Evolutionary conservation across 2,888 invertebrate species (phyloP), one percentile per base, ranked within the genome.

Genomic region (Polylopha cassiicola): DNA sequence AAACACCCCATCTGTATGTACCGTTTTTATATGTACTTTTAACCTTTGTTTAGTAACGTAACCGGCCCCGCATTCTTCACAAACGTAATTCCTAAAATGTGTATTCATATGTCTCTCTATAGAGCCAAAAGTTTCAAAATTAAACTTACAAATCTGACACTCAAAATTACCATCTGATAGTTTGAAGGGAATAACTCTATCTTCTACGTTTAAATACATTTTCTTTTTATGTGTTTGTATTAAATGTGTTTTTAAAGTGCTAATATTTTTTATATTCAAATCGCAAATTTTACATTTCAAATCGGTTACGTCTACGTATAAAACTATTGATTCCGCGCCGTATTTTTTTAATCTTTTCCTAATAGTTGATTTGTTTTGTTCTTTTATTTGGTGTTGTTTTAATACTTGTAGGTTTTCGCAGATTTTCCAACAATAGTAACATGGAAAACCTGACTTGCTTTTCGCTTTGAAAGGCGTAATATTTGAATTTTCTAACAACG

Each of bases 101-200:
- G 71, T 66, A 3, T 82, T 82, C 84, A 84, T 84, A 42, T 84
- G 82, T 0, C 78, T 37, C 16, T 82, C 82, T 1, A 80, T 74
- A 0, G 82, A 69, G 0, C 81, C 81, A 31, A 81, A 82, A 0
- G 81, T 81, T 39, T 81, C 80, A 20, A 76, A 82, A 4, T 3
- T 18, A 7, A 37, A 23, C 6, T 15, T 20, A 17, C 46, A 46
- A 1, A 33, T 23, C 18, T 39, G 34, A 10, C 46, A 46, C 6
- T 37, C 27, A 9, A 21, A 36, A 6, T 14, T 33, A 9, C 24
- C 24, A 3, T 26, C 31, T 10, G 30, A 7, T 16, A 46, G 14
- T 20, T 39, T 46, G 24, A 46, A 46, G 3, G 46, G 46, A 3
- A 46, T 11, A 2, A 46, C 28, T 24, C 36, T 27, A 5, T 46